A percentile compares a stretch with the other conserved stretches of the same genome.
phyloP scores from a whole-genome alignment of 1,140 invertebrate genomes.

The Solenopsis fugax region DNA sequence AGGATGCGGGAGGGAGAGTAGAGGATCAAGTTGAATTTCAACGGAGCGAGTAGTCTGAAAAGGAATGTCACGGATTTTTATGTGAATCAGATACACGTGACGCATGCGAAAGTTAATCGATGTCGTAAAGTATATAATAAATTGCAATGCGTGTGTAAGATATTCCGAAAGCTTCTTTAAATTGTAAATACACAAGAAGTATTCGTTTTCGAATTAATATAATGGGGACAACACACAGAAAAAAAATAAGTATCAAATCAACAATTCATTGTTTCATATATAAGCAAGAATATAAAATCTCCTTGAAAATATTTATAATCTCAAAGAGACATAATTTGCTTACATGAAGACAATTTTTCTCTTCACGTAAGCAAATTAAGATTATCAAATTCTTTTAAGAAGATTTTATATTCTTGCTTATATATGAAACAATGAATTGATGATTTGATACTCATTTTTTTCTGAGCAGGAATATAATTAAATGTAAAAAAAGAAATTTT shows the following conservation, averaged over 20 bases:
- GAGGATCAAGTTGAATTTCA: neutral
- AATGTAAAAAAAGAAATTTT: neutral
- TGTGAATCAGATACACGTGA: conserved; percentile 6
- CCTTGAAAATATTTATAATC: too few species aligned
- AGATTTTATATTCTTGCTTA: too few species aligned
- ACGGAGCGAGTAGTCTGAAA: neutral
- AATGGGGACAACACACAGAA: neutral
- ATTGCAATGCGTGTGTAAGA: neutral
- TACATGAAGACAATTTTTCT: too few species aligned
- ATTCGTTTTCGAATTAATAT: neutral
- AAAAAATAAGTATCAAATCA: too few species aligned
- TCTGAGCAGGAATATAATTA: neutral
- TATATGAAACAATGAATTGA: too few species aligned
- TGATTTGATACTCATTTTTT: too few species aligned
- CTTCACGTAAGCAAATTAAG: too few species aligned
- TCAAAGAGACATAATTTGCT: too few species aligned
- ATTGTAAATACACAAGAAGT: neutral
- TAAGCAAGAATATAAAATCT: too few species aligned
- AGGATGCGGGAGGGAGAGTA: neutral
- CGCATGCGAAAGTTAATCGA: conserved; percentile 6
- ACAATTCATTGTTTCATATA: too few species aligned
- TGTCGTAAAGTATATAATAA: conserved; percentile 10
- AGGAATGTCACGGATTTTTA: conserved; percentile 14
- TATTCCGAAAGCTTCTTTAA: neutral
- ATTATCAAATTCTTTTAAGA: too few species aligned